These are phyloP conservation scores for Eunapius fragilis DNA, from an alignment of 37 sponge, comb jelly and placozoan species.

Conservation along the genomic window DNA sequence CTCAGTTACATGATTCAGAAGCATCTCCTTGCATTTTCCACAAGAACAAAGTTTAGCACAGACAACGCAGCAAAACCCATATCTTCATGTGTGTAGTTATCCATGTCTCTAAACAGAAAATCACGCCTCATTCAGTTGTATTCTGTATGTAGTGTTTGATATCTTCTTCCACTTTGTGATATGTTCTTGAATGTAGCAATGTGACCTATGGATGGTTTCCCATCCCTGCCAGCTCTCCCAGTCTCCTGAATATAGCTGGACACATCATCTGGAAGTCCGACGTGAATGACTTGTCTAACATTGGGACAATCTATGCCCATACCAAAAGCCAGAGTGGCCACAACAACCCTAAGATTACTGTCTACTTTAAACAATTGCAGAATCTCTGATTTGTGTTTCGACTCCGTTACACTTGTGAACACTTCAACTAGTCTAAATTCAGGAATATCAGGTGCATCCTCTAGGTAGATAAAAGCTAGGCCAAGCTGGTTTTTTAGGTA, in stretches of 20 bases:
- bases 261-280: slow-evolving; percentile 17
- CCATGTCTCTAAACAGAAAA: slow-evolving; percentile 17
- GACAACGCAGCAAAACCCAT: slow-evolving; percentile 31
- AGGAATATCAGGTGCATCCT: slow-evolving; percentile 26
- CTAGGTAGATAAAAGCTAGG: slow-evolving; percentile 13
- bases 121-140: slow-evolving; percentile 16
- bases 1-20: no score
- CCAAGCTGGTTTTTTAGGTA: slow-evolving; percentile 8
- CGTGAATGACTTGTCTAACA: slow-evolving; percentile 12
- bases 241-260: slow-evolving; percentile 12
- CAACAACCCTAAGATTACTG: slow-evolving; percentile 23
- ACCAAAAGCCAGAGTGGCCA: no score
- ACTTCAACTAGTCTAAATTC: slow-evolving; percentile 31
- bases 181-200: slow-evolving; percentile 1
- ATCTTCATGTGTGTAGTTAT: neutral
- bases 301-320: slow-evolving; percentile 34
- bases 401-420: slow-evolving; percentile 33
- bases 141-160: slow-evolving; percentile 12
- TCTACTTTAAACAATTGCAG: slow-evolving; percentile 16
- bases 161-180: slow-evolving; percentile 9
- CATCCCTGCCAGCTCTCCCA: slow-evolving; percentile 4
- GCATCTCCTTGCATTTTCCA: slow-evolving; percentile 6
- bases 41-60: slow-evolving; percentile 23
- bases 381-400: slow-evolving; percentile 17
- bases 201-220: neutral